A percentile compares a stretch with the other conserved stretches of the same genome.
Evolutionary conservation across 2,113 vertebrate genomes (phyloP).

Genomic region (Zosterops borbonicus): DNA sequence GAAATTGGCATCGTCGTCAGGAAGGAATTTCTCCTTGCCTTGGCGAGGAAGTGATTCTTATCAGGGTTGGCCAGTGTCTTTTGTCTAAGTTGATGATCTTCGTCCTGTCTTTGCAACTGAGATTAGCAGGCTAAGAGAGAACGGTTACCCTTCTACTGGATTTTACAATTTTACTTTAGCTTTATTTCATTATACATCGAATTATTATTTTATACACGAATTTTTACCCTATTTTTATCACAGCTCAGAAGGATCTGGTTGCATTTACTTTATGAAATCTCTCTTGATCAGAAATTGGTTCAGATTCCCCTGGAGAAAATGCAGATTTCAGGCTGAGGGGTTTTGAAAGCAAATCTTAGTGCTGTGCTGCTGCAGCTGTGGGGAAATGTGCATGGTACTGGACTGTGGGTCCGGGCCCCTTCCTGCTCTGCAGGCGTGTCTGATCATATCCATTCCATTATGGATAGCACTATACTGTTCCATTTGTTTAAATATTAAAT

Average conservation of each 20-base stretch:
- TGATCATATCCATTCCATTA: not conserved
- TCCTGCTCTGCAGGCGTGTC: not conserved
- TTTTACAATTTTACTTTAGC: no score
- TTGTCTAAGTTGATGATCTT: no score
- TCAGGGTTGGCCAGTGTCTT: no score
- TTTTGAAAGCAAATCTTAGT: not conserved
- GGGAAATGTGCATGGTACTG: fast-evolving
- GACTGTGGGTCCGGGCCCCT: not conserved
- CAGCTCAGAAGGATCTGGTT: not conserved
- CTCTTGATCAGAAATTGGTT: not conserved
- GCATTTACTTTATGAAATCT: not conserved
- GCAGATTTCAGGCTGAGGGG: not conserved
- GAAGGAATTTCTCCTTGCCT: no score
- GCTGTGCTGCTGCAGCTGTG: not conserved
- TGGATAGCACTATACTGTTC: not conserved
- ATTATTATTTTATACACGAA: no score
- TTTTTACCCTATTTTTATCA: no score
- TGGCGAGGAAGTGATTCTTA: no score
- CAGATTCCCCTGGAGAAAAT: not conserved
- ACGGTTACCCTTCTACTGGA: no score
- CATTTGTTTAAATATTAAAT: not conserved
- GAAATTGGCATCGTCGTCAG: no score
- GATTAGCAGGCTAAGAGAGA: no score
- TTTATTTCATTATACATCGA: no score
- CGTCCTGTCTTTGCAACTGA: no score